These are phyloP conservation scores for Abrostola triplasia DNA, from an alignment of 2,888 invertebrate genomes.

Conservation along the genomic window DNA sequence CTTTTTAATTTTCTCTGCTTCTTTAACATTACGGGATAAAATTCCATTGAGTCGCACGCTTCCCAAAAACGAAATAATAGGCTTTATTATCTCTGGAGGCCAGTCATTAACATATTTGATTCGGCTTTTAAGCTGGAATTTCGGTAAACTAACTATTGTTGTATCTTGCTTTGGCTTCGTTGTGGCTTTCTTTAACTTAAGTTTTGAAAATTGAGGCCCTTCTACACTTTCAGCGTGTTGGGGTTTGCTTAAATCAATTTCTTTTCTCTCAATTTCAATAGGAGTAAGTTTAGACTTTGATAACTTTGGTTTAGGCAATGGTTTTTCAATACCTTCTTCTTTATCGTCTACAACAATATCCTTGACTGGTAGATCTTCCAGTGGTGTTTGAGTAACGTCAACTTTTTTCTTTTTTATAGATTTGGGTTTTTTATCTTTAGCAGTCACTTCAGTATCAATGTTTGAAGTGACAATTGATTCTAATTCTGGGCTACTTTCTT, in stretches of 20 bases:
- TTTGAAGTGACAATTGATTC: background rate
- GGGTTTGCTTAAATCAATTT: conserved; percentile 89
- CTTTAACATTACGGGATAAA: conserved; percentile 91
- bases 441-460: conserved; percentile 3
- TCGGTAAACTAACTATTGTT: conserved; percentile 86
- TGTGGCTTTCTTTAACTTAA: conserved; percentile 91
- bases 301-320: conserved; percentile 63
- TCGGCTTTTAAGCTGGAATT: conserved; percentile 92
- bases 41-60: conserved; percentile 90
- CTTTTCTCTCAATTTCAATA: conserved; percentile 90
- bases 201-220: conserved; percentile 90
- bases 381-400: conserved; percentile 10
- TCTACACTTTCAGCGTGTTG: conserved; percentile 89
- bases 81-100: conserved; percentile 88
- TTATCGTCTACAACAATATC: conserved; percentile 33
- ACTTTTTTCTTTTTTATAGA: conserved; percentile 25
- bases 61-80: conserved; percentile 86
- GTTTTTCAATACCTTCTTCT: conserved; percentile 42
- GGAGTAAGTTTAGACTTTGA: conserved; percentile 77
- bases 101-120: conserved; percentile 89
- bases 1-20: conserved; percentile 90
- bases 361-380: conserved; percentile 18
- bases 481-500: conserved; percentile 11
- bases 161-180: conserved; percentile 83
- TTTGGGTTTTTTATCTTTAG: conserved; percentile 32